phyloP scores from a whole-genome alignment of 2,113 vertebrate genomes.

The Dolichotis patagonum region DNA sequence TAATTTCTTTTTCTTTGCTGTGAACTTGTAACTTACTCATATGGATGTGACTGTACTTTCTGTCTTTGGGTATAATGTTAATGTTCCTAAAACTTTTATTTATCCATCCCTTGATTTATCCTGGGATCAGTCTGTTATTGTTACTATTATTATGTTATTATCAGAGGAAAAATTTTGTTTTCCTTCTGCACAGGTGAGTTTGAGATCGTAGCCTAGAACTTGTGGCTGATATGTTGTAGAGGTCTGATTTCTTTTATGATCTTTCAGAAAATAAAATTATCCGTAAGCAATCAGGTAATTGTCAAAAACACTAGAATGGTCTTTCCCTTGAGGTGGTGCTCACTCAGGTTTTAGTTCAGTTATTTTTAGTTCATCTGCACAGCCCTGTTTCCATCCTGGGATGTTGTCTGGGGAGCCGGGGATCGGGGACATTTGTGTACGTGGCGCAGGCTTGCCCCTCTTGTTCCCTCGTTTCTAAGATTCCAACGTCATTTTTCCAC shows the following conservation, averaged over 20 bases:
- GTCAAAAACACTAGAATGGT: not conserved
- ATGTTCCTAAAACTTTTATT: not conserved
- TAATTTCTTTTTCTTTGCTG: not conserved
- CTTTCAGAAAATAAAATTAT: not conserved
- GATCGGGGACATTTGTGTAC: not conserved
- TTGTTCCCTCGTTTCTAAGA: not conserved
- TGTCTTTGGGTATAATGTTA: not conserved
- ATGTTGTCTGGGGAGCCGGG: too few species aligned
- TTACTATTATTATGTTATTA: not conserved
- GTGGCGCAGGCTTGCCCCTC: not conserved
- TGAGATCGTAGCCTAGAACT: not conserved
- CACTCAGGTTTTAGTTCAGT: not conserved
- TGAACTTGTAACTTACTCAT: not conserved
- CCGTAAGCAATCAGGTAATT: not conserved
- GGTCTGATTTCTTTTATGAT: not conserved
- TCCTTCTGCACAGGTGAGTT: not conserved
- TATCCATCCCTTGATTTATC: not conserved
- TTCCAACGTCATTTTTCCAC: not conserved
- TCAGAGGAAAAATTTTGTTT: not conserved
- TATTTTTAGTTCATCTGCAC: not conserved
- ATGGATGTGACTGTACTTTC: not conserved
- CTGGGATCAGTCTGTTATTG: not conserved
- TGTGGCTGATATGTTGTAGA: not conserved
- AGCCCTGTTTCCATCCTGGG: not conserved
- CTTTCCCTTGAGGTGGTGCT: not conserved